Evolutionary conservation across 2,797 vertebrate genomes (phyloP), one percentile per base, ranked within the genome.

Genomic region (Holocentrus rufus): DNA sequence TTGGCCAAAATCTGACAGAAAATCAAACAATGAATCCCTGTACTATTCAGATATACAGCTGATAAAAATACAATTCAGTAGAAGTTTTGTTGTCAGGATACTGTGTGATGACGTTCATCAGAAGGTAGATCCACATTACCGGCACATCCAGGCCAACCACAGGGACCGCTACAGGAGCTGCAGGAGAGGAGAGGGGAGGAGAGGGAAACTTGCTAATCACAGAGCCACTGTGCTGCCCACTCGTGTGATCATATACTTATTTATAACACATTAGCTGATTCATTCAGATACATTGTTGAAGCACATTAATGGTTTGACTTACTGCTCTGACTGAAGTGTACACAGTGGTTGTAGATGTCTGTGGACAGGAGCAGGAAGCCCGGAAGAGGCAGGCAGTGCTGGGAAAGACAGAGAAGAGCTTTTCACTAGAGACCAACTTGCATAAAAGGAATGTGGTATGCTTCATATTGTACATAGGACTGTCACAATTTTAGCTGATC

Each of bases 101-200:
- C 96, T 99, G 98, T 59, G 98, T 99, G 90, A 99, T 65, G 57
- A 99, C 83, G 0, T 99, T 99, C 93, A 98, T 91, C 73, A 96
- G 81, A 75, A 99, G 95, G 92, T 98, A 98, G 82, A 99, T 82
- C 97, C 98, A 99, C 98, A 99, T 94, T 85, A 96, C 79, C 0
- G 98, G 98, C 75, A 98, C 2, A 0, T 89, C 85, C 70, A 94
- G 39, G 7, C 94, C 94, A 1, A 96, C 2, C 53, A 85, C 85
- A 0, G 96, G 96, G 49, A 99, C 58, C 15, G 91, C 89, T 63
- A 95, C 94, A 0, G 83, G 92, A 86, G 95, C 98, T 99, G 94
- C 0, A 57, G 83, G 76, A 82, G 20, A 84, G 52, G 81, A 57
- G 36, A 36, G 36, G 11, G 36, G 11, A 39, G 13, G 36, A 13